Percentiles rank a stretch among this genome's conserved stretches.
These are phyloP conservation scores for Acanthopleura granulata DNA, from an alignment of 2,888 invertebrate genomes.

Conservation along the genomic window DNA sequence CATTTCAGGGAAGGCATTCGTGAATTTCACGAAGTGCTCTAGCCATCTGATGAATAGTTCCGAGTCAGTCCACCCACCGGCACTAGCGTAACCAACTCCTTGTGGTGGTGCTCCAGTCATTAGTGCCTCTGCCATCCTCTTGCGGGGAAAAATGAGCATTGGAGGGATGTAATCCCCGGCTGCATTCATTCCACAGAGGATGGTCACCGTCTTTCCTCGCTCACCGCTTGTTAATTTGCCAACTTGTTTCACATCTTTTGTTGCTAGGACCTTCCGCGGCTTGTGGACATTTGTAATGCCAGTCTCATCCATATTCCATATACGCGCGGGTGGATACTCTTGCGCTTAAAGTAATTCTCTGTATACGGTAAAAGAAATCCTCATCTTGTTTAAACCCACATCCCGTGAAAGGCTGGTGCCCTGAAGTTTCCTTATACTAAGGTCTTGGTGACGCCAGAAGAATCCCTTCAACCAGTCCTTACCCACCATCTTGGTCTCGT, in stretches of 20 bases:
- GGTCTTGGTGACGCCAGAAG: too few relatives aligned
- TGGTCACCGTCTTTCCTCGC: too few relatives aligned
- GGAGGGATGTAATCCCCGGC: too few relatives aligned
- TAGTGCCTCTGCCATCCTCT: slow-evolving; percentile 51
- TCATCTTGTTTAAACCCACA: slow-evolving; percentile 31
- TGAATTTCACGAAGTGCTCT: slow-evolving; percentile 62
- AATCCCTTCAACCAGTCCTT: too few relatives aligned
- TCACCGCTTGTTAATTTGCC: too few relatives aligned
- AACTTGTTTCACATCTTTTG: too few relatives aligned
- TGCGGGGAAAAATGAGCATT: slow-evolving; percentile 51
- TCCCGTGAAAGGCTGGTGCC: slow-evolving; percentile 33
- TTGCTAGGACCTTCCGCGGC: slow-evolving; percentile 27
- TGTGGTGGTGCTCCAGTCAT: slow-evolving; percentile 56
- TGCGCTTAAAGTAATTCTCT: slow-evolving; percentile 17
- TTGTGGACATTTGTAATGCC: slow-evolving; percentile 33
- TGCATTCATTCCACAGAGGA: too few relatives aligned
- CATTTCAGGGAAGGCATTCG: slow-evolving; percentile 43
- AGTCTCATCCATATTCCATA: slow-evolving; percentile 37
- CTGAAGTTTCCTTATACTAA: background rate
- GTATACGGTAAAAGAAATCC: slow-evolving; percentile 29
- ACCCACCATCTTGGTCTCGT: too few relatives aligned
- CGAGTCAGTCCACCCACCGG: slow-evolving; percentile 54
- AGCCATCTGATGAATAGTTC: slow-evolving; percentile 52
- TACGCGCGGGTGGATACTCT: background rate
- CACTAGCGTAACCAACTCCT: slow-evolving; percentile 48